phyloP scores from a whole-genome alignment of 2,797 vertebrate genomes.

The Echiichthys vipera region DNA sequence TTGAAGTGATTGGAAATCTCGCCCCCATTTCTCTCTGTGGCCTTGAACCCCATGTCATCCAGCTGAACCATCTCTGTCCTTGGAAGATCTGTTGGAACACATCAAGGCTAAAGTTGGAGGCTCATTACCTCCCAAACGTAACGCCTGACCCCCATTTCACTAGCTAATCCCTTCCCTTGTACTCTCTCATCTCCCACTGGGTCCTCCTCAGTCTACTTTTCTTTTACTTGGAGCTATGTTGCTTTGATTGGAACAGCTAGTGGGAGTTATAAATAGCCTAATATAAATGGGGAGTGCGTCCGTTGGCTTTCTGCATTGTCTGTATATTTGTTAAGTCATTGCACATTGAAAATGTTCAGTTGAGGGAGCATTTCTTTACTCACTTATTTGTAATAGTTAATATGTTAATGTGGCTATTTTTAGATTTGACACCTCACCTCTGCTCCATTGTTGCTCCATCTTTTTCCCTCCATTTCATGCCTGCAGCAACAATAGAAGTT shows the following conservation, averaged over 20 bases:
- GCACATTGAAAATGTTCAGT: slow-evolving; percentile 42
- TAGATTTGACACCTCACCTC: slow-evolving; percentile 19
- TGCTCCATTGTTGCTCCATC: slow-evolving; percentile 4
- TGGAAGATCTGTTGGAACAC: slow-evolving; percentile 48
- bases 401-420: slow-evolving; percentile 63
- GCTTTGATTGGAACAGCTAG: slow-evolving; percentile 62
- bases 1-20: slow-evolving; percentile 59
- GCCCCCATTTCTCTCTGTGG: slow-evolving; percentile 30
- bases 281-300: slow-evolving; percentile 49
- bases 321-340: slow-evolving; percentile 55
- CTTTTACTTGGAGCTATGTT: slow-evolving; percentile 45
- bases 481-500: slow-evolving; percentile 16
- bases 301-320: slow-evolving; percentile 45
- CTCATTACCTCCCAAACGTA: slow-evolving; percentile 51
- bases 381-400: slow-evolving; percentile 33
- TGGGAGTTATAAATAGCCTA: slow-evolving; percentile 59
- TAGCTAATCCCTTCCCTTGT: slow-evolving; percentile 48
- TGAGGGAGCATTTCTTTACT: slow-evolving; percentile 20
- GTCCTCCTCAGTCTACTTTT: slow-evolving; percentile 40
- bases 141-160: slow-evolving; percentile 60
- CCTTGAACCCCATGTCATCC: slow-evolving; percentile 33
- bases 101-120: slow-evolving; percentile 59
- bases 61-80: slow-evolving; percentile 50
- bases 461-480: neutral
- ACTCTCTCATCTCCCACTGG: slow-evolving; percentile 53